Conservation (phyloP, 2,113 vertebrate species). For the Bubo bubo region DNA sequence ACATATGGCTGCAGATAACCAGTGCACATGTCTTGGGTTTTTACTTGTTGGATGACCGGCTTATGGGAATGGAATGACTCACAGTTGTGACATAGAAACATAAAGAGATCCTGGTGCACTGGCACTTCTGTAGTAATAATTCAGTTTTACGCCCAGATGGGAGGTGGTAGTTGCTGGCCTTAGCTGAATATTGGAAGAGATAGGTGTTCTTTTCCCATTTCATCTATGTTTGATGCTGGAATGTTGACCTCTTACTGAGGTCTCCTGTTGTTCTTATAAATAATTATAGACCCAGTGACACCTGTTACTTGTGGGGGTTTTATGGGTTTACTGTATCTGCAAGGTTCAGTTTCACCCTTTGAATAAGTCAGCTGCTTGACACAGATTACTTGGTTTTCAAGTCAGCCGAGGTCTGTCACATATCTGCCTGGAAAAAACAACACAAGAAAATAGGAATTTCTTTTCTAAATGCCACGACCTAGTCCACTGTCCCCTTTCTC, state of each 20-base stretch:
- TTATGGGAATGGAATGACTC: background rate
- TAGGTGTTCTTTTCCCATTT: background rate
- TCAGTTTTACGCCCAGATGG: background rate
- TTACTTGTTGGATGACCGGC: background rate
- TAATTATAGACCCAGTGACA: background rate
- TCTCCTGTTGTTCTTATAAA: background rate
- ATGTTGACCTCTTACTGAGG: background rate
- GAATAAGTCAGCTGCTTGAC: background rate
- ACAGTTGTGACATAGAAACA: background rate
- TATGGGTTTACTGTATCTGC: background rate
- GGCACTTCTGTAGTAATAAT: background rate
- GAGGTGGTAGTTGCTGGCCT: background rate
- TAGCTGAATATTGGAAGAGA: background rate
- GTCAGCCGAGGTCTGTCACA: background rate
- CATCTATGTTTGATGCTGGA: rapidly evolving
- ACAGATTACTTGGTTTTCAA: background rate
- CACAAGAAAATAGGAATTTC: background rate
- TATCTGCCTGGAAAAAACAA: background rate
- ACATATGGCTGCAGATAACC: background rate
- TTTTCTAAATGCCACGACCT: background rate
- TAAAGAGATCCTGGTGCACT: background rate
- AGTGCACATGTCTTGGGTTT: background rate
- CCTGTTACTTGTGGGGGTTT: background rate
- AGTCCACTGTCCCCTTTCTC: background rate
- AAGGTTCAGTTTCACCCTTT: background rate